Percentiles rank a stretch among this genome's conserved stretches.
Conservation (phyloP, 2,888 invertebrate genomes). For the Synanthedon formicaeformis region DNA sequence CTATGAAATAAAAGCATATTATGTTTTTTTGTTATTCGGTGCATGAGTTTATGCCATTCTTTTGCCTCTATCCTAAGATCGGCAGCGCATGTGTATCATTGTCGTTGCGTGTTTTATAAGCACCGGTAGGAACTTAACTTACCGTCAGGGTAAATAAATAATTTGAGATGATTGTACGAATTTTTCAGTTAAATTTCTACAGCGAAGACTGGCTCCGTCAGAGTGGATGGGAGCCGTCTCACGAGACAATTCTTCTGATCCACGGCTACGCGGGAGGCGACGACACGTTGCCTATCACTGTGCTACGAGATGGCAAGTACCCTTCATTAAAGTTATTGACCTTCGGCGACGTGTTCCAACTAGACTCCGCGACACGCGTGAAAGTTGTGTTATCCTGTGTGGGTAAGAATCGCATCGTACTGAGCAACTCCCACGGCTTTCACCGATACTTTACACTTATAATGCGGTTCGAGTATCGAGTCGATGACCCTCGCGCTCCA, state of each 20-base stretch:
- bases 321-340: too few relatives aligned
- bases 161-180: too few relatives aligned
- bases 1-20: too few relatives aligned
- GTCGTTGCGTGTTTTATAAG: too few relatives aligned
- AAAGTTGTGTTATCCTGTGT: background rate
- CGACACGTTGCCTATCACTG: slow-evolving; percentile 77
- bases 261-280: slow-evolving; percentile 86
- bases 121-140: too few relatives aligned
- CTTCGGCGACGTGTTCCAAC: too few relatives aligned
- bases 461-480: background rate
- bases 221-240: slow-evolving; percentile 76
- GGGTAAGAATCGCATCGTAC: background rate
- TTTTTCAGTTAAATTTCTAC: slow-evolving; percentile 60
- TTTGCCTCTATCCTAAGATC: too few relatives aligned
- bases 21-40: too few relatives aligned
- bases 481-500: background rate
- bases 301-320: slow-evolving; percentile 76
- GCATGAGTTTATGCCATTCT: too few relatives aligned
- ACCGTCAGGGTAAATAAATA: too few relatives aligned
- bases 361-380: background rate
- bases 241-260: slow-evolving; percentile 77
- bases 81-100: too few relatives aligned
- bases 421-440: slow-evolving; percentile 23
- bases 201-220: slow-evolving; percentile 81
- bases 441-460: slow-evolving; percentile 10